Evolutionary conservation across 35 echinoderm and acorn worm species (phyloP), one percentile per base, ranked within the genome.

Genomic region (Stichopus chloronotus): DNA sequence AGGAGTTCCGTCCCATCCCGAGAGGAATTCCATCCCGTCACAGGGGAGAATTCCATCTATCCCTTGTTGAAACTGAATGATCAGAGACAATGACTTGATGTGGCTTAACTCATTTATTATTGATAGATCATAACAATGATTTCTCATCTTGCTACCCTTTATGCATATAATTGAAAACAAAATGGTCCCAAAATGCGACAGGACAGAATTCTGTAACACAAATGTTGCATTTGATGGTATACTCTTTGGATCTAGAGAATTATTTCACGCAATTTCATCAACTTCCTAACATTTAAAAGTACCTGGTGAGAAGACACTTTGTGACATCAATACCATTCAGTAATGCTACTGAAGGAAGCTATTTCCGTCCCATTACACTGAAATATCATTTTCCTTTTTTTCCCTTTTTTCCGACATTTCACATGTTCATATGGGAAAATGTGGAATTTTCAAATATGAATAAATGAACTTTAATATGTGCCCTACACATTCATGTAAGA

Each of bases 11-110:
- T 71, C 65, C 4, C 65, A 11, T 71, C n/a, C 11, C 2, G 65
- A n/a, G 65, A 71, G n/a, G 65, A 71, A 71, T 71, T 71, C 65
- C 78, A 52, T 25, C 19, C 43, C 19, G 9, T 23, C 43, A 81
- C 52, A n/a, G 30, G 30, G 80, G 80, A 83, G 54, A 7, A 52
- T 83, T 56, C 80, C 7, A 83, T 83, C 30, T 43, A 43, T 43
- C 80, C 54, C 54, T 83, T 17, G 80, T 83, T 83, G 80, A 83
- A 83, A 83, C 54, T 56, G 80, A 83, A 83, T 83, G 80, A 76
- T 43, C 30, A 43, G 30, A 43, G 30, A 56, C 54, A 83, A 83
- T 83, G 25, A 83, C 54, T 83, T 83, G 7, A 56, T 83, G 80
- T 83, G 80, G 54, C 54, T 83, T 0, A 83, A 83, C 80, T 43